Evolutionary conservation across 2,888 invertebrate genomes (phyloP), one percentile per base, ranked within the genome.

Genomic region (Leptinotarsa tumamoca): DNA sequence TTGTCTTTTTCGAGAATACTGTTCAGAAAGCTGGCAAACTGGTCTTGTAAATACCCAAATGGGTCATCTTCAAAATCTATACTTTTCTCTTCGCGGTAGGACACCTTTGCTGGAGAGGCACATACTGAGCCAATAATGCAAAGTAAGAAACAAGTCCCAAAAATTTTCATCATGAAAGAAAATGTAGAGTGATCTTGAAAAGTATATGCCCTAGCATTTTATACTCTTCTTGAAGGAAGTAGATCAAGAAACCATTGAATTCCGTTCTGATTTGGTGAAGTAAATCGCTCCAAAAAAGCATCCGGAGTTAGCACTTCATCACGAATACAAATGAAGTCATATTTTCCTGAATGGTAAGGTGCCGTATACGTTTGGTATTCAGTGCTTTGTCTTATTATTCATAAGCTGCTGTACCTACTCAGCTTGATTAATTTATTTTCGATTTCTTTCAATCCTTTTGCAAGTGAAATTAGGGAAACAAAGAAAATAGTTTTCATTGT

Each of bases 1-100:
- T 91, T 92, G 86, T 95, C 95, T 89, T 95, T 94, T 87, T 93
- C 93, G 89, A 95, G 92, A 83, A 95, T 91, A 84, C 93, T 93
- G 88, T 95, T 95, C 87, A 83, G 73, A 71, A 83, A 83, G 10
- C 79, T 68, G 52, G 66, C 66, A 90, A 91, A 85, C 92, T 91
- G 91, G 94, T 94, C 88, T 94, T 94, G 85, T 74, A 82, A 74
- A 91, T 90, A 84, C 94, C 93, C 91, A 95, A 92, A 82, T 92
- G 91, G 51, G 92, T 93, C 80, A 91, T 92, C 84, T 93, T 93
- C 93, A 92, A 94, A 88, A 92, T 92, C 73, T 90, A 92, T 18
- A 79, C 91, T 89, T 85, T 93, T 92, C 68, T 73, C 72, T 52
- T 72, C 63, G n/a, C 56, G 54, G 58, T 71, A 67, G 4, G 74